These are phyloP conservation scores for Narcine bancroftii DNA, from an alignment of 2,113 vertebrate genomes.

Conservation along the genomic window DNA sequence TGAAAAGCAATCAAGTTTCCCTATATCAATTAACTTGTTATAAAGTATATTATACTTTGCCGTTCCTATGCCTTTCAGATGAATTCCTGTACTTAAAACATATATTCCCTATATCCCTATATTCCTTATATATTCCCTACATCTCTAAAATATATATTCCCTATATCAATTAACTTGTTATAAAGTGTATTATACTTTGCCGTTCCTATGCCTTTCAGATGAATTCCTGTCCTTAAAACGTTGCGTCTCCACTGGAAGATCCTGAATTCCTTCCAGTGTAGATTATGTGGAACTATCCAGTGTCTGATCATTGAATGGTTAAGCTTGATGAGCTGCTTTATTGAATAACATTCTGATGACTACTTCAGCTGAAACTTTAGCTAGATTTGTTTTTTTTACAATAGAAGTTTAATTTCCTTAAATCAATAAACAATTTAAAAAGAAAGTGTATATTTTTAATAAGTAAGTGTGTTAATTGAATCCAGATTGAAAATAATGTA, in stretches of 20 bases:
- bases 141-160: too few species aligned
- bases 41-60: neutral
- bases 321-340: neutral
- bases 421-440: neutral
- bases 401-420: neutral
- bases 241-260: neutral
- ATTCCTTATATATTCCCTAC: too few species aligned
- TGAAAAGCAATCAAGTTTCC: neutral
- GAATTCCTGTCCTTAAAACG: neutral
- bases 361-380: neutral
- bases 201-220: too few species aligned
- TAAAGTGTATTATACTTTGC: too few species aligned
- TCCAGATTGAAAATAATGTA: neutral
- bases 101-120: too few species aligned
- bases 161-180: neutral
- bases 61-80: too few species aligned
- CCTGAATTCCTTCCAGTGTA: neutral
- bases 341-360: neutral
- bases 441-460: neutral
- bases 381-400: too few species aligned
- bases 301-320: neutral
- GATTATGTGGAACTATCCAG: neutral
- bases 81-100: neutral
- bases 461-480: neutral
- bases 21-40: neutral